A percentile compares a stretch with the other conserved stretches of the same genome.
Conservation (phyloP, 2,797 vertebrate genomes). For the Sternotherus odoratus region DNA sequence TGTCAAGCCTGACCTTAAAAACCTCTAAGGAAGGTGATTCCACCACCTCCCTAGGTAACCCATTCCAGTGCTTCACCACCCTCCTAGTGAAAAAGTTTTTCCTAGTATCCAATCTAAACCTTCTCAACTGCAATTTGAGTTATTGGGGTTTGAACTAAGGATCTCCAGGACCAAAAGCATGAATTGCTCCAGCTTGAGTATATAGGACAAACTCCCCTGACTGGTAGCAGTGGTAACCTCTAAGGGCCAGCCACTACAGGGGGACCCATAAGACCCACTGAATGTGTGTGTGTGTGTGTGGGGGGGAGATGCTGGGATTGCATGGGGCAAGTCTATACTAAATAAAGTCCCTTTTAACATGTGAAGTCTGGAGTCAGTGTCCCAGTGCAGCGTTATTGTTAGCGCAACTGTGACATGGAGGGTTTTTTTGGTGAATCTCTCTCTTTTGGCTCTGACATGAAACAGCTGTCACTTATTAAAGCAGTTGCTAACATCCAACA, state of each 20-base stretch:
- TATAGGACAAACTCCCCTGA: neutral
- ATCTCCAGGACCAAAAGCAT: neutral
- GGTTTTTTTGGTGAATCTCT: neutral
- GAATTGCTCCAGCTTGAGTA: neutral
- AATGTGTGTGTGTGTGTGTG: no score
- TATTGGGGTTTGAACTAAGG: neutral
- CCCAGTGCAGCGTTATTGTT: neutral
- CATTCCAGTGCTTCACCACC: no score
- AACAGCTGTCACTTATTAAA: neutral
- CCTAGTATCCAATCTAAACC: no score
- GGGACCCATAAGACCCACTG: neutral
- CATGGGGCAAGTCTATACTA: fast-evolving
- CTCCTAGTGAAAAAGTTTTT: no score
- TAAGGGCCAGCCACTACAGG: neutral
- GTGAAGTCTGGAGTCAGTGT: neutral
- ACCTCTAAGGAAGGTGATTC: no score
- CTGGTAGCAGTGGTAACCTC: neutral
- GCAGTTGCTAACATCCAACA: neutral
- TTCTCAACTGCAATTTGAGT: no score
- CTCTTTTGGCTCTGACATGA: fast-evolving
- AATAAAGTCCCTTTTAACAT: fast-evolving
- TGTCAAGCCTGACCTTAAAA: no score
- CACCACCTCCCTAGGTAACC: no score
- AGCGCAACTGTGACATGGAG: neutral
- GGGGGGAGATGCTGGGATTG: neutral